Conservation (phyloP, 37 sponge, comb jelly and placozoan genomes). For the Cladorhizidae sp. region DNA sequence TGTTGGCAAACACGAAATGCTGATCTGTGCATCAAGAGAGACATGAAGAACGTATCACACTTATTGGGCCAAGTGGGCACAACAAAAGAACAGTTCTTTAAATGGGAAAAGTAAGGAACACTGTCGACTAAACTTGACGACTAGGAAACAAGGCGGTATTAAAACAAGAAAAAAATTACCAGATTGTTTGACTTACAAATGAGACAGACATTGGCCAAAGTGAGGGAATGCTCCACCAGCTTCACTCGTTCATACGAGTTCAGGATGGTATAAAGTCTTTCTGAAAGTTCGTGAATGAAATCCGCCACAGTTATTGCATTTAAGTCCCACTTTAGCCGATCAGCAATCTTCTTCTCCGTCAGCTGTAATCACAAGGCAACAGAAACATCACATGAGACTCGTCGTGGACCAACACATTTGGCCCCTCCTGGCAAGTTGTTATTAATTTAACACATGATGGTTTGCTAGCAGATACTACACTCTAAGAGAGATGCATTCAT, state of each 20-base stretch:
- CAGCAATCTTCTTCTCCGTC: conserved; percentile 51
- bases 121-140: too few species aligned
- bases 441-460: too few species aligned
- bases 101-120: neutral
- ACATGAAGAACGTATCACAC: too few species aligned
- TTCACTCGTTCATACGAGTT: neutral
- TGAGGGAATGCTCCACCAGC: conserved; percentile 34
- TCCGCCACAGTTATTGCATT: conserved; percentile 48
- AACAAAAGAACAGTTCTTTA: too few species aligned
- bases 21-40: neutral
- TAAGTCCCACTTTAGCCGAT: conserved; percentile 47
- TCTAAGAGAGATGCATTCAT: too few species aligned
- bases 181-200: conserved; percentile 40
- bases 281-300: conserved; percentile 53
- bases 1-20: conserved; percentile 21
- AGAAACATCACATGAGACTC: too few species aligned
- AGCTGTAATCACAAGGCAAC: conserved; percentile 17
- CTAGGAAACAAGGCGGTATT: too few species aligned
- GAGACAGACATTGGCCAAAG: conserved; percentile 49
- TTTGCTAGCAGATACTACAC: too few species aligned
- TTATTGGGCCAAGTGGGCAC: too few species aligned
- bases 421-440: too few species aligned
- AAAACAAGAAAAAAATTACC: too few species aligned
- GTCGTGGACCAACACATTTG: too few species aligned
- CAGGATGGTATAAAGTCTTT: conserved; percentile 14